These are phyloP conservation scores for Aplysia californica DNA, from an alignment of 1,140 invertebrate species.

Conservation along the genomic window DNA sequence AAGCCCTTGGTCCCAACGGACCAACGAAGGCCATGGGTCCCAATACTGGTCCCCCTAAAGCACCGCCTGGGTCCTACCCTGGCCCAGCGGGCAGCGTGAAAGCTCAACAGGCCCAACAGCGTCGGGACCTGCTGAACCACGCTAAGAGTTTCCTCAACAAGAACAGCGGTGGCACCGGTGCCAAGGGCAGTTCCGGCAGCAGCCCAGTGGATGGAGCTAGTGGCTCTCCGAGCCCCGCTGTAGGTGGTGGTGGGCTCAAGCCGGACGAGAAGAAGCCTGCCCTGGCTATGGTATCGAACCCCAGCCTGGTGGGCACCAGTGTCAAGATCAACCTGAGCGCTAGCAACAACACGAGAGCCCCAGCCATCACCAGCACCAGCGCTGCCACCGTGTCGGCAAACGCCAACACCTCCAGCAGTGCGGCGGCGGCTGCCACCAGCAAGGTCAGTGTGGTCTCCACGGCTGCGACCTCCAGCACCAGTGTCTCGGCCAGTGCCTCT, in stretches of 20 bases:
- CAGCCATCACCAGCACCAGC: background rate
- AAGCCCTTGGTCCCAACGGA: background rate
- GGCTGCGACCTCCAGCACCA: too few relatives aligned
- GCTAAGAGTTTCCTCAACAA: slow-evolving; percentile 57
- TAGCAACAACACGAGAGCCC: slow-evolving; percentile 24
- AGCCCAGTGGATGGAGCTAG: too few relatives aligned
- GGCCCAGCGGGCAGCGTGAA: slow-evolving; percentile 32
- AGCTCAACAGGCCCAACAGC: slow-evolving; percentile 53
- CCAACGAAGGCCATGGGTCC: background rate
- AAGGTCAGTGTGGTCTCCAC: too few relatives aligned
- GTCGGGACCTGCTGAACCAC: slow-evolving; percentile 50
- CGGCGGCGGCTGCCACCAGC: background rate
- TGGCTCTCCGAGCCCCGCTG: too few relatives aligned
- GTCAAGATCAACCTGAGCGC: slow-evolving; percentile 24
- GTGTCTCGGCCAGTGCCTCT: too few relatives aligned
- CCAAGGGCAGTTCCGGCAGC: too few relatives aligned
- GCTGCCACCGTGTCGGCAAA: background rate
- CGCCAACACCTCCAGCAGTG: background rate
- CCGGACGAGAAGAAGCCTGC: slow-evolving; percentile 24
- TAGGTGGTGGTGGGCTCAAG: too few relatives aligned
- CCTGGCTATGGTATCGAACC: slow-evolving; percentile 26
- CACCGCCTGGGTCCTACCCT: slow-evolving; percentile 20
- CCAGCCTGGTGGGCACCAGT: slow-evolving; percentile 26
- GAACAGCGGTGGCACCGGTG: too few relatives aligned
- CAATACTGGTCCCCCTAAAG: background rate